phyloP scores from a whole-genome alignment of 2,113 vertebrate species.

The Sula dactylatra region DNA sequence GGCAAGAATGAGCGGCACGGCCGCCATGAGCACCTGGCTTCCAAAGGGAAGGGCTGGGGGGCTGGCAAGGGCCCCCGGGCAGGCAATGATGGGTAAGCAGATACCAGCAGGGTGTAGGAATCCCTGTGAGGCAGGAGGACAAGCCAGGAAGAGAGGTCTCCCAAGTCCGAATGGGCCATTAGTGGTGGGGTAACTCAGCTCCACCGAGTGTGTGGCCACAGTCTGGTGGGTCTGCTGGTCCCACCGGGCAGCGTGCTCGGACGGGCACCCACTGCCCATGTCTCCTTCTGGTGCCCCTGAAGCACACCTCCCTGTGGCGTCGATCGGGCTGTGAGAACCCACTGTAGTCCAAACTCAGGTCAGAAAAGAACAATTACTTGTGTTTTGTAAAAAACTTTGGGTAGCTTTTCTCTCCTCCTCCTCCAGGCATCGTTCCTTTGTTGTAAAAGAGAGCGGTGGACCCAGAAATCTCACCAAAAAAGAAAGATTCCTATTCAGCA shows the following conservation, averaged over 20 bases:
- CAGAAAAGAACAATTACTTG: background rate
- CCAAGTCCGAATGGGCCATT: background rate
- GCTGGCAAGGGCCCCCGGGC: accelerated
- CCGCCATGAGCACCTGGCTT: background rate
- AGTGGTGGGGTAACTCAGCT: background rate
- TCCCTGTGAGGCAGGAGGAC: background rate
- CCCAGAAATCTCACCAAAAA: background rate
- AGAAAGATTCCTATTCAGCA: background rate
- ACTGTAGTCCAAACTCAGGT: accelerated
- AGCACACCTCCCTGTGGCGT: background rate
- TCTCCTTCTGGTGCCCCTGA: background rate
- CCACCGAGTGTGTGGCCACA: accelerated
- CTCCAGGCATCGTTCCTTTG: background rate
- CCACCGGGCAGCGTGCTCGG: accelerated
- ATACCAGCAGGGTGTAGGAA: background rate
- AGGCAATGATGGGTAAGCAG: background rate
- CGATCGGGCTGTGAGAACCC: accelerated
- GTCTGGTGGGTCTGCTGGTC: background rate
- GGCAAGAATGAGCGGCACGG: background rate
- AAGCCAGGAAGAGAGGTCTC: background rate
- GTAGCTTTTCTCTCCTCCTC: background rate
- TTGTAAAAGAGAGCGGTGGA: background rate
- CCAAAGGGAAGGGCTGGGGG: background rate
- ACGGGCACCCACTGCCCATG: background rate
- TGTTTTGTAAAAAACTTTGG: background rate